Conservation (phyloP, 1,140 invertebrate genomes). For the Ruditapes philippinarum region DNA sequence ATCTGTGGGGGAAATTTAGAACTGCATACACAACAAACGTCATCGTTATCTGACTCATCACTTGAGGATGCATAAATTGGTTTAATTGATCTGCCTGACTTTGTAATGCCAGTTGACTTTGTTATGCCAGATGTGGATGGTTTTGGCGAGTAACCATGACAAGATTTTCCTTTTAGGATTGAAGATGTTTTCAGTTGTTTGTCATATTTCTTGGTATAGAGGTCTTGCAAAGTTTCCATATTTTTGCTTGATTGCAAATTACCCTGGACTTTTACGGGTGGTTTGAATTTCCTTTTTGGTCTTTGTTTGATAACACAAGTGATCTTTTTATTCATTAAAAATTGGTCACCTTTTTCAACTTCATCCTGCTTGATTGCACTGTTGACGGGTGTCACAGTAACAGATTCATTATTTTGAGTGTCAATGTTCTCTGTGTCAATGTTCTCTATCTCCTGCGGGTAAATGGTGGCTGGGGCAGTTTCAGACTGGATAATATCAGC, state of each 20-base stretch:
- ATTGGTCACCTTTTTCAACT: background rate
- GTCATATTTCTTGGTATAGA: background rate
- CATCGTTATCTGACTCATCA: too few species aligned
- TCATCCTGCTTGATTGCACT: background rate
- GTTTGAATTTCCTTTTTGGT: constrained; percentile 34
- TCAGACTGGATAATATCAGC: constrained; percentile 18
- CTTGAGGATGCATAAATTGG: too few species aligned
- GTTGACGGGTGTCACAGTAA: background rate
- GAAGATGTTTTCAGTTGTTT: too few species aligned
- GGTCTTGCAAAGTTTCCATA: background rate
- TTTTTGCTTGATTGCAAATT: background rate
- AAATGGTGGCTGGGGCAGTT: constrained; percentile 45
- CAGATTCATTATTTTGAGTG: background rate
- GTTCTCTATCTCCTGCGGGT: background rate
- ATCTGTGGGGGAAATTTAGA: too few species aligned
- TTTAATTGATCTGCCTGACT: too few species aligned
- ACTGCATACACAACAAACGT: too few species aligned
- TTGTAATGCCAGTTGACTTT: too few species aligned
- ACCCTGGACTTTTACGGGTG: background rate
- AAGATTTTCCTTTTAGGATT: too few species aligned
- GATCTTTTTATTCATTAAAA: background rate
- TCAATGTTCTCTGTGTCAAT: background rate
- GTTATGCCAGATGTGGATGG: too few species aligned
- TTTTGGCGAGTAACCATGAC: too few species aligned
- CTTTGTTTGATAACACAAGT: background rate